phyloP scores from a whole-genome alignment of 2,797 vertebrate genomes.

The Pelochelys cantorii region DNA sequence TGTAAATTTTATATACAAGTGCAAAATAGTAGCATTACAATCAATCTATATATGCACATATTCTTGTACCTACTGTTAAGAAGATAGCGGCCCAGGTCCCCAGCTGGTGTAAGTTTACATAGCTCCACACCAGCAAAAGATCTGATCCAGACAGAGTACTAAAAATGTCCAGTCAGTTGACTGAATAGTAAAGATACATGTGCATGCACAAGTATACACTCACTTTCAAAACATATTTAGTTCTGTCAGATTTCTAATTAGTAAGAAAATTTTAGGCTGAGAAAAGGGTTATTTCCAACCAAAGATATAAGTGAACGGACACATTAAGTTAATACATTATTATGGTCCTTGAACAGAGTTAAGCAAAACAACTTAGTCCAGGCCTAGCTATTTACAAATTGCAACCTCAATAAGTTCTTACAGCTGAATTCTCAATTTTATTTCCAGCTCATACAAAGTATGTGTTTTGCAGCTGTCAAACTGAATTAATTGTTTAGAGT shows the following conservation, averaged over 20 bases:
- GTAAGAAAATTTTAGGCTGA: not conserved
- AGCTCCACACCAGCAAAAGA: no score
- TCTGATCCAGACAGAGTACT: no score
- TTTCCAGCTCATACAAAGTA: not conserved
- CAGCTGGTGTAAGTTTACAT: no score
- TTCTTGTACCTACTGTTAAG: not conserved
- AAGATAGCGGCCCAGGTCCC: not conserved
- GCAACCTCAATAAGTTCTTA: not conserved
- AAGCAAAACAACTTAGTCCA: not conserved
- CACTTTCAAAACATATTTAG: not conserved
- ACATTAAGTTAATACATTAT: not conserved
- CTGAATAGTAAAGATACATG: not conserved
- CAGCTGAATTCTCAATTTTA: not conserved
- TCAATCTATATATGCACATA: not conserved
- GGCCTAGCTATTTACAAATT: not conserved
- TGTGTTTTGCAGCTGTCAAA: not conserved
- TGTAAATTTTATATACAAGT: not conserved
- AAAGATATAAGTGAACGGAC: not conserved
- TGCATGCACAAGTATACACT: not conserved
- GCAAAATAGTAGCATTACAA: not conserved
- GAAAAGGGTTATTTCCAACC: not conserved
- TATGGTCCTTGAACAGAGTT: fast-evolving
- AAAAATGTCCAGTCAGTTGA: not conserved
- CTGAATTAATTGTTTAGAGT: not conserved
- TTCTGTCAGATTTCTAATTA: not conserved